phyloP scores from a whole-genome alignment of 2,888 invertebrate species.

The Apodemia hepburni region DNA sequence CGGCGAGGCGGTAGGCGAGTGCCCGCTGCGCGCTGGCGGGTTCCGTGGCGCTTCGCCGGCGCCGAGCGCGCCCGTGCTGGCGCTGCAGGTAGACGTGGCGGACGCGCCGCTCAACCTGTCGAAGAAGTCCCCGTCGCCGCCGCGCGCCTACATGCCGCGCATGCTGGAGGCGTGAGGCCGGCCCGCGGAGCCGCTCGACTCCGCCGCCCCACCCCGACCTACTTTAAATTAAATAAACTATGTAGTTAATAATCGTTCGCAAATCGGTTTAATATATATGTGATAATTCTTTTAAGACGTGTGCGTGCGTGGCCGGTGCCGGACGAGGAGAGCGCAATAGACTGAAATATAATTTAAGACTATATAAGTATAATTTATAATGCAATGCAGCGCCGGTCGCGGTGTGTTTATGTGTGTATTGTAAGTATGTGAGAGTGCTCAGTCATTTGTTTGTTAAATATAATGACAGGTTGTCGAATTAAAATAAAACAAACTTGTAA shows the following conservation, averaged over 20 bases:
- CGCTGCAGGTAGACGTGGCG: slow-evolving; percentile 88
- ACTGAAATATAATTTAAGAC: slow-evolving; percentile 82
- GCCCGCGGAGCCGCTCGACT: slow-evolving; percentile 73
- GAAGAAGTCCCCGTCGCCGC: slow-evolving; percentile 86
- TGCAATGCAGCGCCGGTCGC: slow-evolving; percentile 82
- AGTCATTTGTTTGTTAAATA: slow-evolving; percentile 82
- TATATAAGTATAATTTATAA: slow-evolving; percentile 83
- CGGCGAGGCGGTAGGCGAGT: slow-evolving; percentile 76
- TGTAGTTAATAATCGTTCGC: slow-evolving; percentile 76
- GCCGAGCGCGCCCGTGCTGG: slow-evolving; percentile 70
- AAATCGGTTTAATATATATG: slow-evolving; percentile 84
- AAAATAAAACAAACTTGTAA: slow-evolving; percentile 81
- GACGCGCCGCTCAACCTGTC: slow-evolving; percentile 94
- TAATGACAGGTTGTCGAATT: slow-evolving; percentile 89
- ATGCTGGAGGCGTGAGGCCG: slow-evolving; percentile 83
- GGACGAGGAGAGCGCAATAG: slow-evolving; percentile 80
- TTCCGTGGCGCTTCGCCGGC: slow-evolving; percentile 29
- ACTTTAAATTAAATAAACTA: slow-evolving; percentile 73
- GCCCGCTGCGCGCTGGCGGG: slow-evolving; percentile 62
- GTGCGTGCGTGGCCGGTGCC: slow-evolving; percentile 78
- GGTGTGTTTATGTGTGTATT: slow-evolving; percentile 82
- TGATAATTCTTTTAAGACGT: slow-evolving; percentile 82
- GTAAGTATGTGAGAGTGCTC: slow-evolving; percentile 83
- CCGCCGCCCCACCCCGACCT: slow-evolving; percentile 77
- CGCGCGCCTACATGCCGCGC: slow-evolving; percentile 81